Base-by-base conservation (phyloP, 2,797 vertebrate species). In the Takifugu ocellatus region DNA sequence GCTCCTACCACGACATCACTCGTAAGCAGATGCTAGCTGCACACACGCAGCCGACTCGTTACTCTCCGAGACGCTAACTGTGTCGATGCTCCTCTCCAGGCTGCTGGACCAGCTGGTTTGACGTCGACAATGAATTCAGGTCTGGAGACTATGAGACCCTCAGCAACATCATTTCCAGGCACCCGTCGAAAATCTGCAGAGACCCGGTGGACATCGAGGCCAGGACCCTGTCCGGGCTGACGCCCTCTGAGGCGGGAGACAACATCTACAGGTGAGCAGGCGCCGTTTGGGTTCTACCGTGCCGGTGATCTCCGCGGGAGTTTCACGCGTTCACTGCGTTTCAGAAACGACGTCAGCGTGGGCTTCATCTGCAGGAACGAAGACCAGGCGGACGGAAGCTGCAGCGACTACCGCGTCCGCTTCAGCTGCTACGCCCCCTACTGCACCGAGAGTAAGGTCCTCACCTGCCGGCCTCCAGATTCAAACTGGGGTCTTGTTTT, bases 91-190 rank as follows among this genome's bases (percentile, higher is more conserved):
- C 31, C 26, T 10, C 5, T 51, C 0, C 56, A 87, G 76, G 39
- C 12, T 81, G 75, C 49, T 87, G 76, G 82, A 86, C 84, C 0
- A 21, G 60, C 11, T 86, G 80, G 80, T 82, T 85, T 58, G 74
- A 86, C 61, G 42, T 82, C 49, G 80, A 83, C 4, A 0, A 84
- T 36, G 77, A 78, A 0, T 2, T 5, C 39, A 71, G 57, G 39
- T 29, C 0, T 17, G 81, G 78, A 43, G 82, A 87, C 74, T 75
- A 51, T 54, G 84, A 84, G 55, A 29, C 2, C 5, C 54, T 87
- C 2, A 0, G 0, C 0, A 0, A 3, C 76, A 83, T n/a, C 36
- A 4, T 2, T 1, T 0, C 6, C 0, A 57, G 70, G 2, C 25
- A 82, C 47, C 74, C 76, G 6, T 63, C 72, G 33, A 64, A 63